Evolutionary conservation across 2,113 vertebrate species (phyloP).

Genomic region (Daubentonia madagascariensis): DNA sequence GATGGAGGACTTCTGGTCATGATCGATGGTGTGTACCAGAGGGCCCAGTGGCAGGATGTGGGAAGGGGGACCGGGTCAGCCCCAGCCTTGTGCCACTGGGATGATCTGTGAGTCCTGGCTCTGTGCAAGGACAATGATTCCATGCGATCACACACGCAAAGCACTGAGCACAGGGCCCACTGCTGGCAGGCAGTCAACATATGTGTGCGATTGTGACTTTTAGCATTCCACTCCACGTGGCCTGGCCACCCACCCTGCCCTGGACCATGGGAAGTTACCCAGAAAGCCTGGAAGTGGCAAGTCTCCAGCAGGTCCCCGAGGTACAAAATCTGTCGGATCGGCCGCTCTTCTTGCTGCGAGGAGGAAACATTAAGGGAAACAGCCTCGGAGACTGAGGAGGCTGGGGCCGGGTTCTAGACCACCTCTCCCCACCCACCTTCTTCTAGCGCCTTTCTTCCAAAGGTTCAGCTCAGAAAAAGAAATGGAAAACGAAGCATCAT

Average conservation of each 20-base stretch:
- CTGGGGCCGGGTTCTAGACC: fast-evolving
- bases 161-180: background rate
- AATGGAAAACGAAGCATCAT: background rate
- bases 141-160: fast-evolving
- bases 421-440: fast-evolving
- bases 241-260: background rate
- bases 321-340: slow-evolving; percentile 94
- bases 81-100: background rate
- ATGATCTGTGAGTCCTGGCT: background rate
- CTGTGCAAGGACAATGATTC: fast-evolving
- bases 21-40: fast-evolving
- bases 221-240: fast-evolving
- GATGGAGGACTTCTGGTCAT: background rate
- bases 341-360: slow-evolving; percentile 91
- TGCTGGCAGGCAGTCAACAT: fast-evolving
- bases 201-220: fast-evolving
- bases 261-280: slow-evolving; percentile 82
- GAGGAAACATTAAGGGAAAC: slow-evolving; percentile 64
- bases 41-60: background rate
- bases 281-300: slow-evolving; percentile 96
- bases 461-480: background rate
- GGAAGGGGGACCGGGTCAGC: background rate
- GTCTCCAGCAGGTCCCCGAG: slow-evolving; percentile 94
- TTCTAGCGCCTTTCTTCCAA: background rate
- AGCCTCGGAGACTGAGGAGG: fast-evolving